A percentile compares a stretch with the other conserved stretches of the same genome.
Evolutionary conservation across 2,113 vertebrate species (phyloP).

Genomic region (Gasterosteus nipponicus): DNA sequence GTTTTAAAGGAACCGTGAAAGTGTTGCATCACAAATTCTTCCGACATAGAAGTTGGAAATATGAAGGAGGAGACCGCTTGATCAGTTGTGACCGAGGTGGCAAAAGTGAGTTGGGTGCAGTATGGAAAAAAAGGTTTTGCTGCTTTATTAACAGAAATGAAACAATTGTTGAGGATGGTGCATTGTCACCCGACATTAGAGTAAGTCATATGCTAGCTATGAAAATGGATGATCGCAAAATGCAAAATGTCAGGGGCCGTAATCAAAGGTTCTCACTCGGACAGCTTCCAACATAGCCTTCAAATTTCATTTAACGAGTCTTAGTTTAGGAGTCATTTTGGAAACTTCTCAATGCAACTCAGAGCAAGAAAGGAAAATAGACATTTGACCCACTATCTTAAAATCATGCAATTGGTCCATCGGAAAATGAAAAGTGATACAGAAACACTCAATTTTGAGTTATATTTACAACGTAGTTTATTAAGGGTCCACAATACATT

Average conservation of each 20-base stretch:
- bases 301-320: background rate
- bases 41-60: background rate
- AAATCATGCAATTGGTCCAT: background rate
- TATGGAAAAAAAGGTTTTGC: background rate
- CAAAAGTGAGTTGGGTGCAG: background rate
- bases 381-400: background rate
- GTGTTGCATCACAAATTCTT: background rate
- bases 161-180: background rate
- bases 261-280: background rate
- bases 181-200: background rate
- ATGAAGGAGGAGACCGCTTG: background rate
- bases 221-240: slow-evolving; percentile 1
- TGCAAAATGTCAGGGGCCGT: background rate
- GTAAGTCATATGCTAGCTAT: background rate
- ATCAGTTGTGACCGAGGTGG: background rate
- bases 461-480: background rate
- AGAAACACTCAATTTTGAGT: background rate
- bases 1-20: background rate
- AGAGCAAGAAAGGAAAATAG: background rate
- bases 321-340: background rate
- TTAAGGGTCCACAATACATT: background rate
- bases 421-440: background rate
- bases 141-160: slow-evolving; percentile 5
- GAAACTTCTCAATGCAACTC: background rate
- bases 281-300: background rate